Evolutionary conservation across 2,888 invertebrate species (phyloP), one percentile per base, ranked within the genome.

Genomic region (Melieria omissa): DNA sequence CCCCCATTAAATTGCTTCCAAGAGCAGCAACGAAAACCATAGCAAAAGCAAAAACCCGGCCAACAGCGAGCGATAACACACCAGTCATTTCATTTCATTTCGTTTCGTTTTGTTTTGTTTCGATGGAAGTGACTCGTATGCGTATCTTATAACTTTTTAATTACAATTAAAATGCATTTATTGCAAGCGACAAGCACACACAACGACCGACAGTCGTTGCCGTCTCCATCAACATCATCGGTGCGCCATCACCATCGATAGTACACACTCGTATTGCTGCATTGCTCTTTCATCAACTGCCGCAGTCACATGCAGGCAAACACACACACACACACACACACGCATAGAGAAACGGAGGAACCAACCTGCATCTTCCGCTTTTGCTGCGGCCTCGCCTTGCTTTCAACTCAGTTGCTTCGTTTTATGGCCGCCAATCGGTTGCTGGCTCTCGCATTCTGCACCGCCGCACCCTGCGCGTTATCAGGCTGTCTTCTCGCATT

Each of bases 91-190:
- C 29, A 29, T 29, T 29, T 29, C 29, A 29, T 29, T 29, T 29
- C 29, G 29, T 29, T 29, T 29, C 29, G 29, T 29, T 29, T 29
- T 29, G 29, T 29, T 29, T 29, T 29, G 29, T 29, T 29, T 29
- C 3, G 29, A 29, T 29, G 29, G 29, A 29, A 29, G 29, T 29
- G 29, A 29, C 29, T 29, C 29, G 29, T 29, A 29, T 29, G 29
- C 29, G 29, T 29, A 29, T 29, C 29, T 29, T 29, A 29, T 29
- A 29, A 29, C 29, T 29, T 70, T 70, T 70, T 70, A 70, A 70
- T 64, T 70, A 64, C 70, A 70, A 70, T 70, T 70, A 64, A 70
- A 70, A 63, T 70, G 70, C 70, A 70, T 66, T 66, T 66, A 69
- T 69, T 64, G 64, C 64, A 70, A 45, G 47, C 61, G 70, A 57